phyloP scores from a whole-genome alignment of 2,797 vertebrate genomes.

The Synanceia verrucosa region DNA sequence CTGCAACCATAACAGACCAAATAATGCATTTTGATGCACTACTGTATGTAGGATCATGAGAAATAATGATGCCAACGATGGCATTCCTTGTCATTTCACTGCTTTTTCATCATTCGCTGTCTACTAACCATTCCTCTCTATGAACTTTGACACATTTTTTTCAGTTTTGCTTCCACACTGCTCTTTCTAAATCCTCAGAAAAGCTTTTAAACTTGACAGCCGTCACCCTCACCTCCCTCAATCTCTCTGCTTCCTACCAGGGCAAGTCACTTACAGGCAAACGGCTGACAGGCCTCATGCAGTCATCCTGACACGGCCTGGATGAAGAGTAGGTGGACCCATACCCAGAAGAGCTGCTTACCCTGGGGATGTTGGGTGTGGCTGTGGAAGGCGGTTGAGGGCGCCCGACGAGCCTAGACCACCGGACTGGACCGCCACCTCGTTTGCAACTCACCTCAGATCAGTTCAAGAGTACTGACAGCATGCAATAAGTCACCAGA shows the following conservation, averaged over 20 bases:
- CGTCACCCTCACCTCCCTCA: not conserved
- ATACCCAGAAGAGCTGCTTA: conserved; percentile 52
- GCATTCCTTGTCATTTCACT: not conserved
- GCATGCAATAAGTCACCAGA: conserved; percentile 78
- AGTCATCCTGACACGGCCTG: conserved; percentile 92
- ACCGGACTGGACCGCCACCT: conserved; percentile 35
- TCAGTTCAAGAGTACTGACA: conserved; percentile 51
- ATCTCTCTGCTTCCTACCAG: conserved; percentile 57
- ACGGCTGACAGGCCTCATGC: conserved; percentile 98
- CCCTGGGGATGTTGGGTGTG: conserved; percentile 41
- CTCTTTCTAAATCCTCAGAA: conserved; percentile 2
- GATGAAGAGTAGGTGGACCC: conserved; percentile 52
- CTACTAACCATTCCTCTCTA: not conserved
- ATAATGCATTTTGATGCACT: not conserved
- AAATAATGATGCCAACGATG: not conserved
- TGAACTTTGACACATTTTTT: not conserved
- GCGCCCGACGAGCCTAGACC: conserved; percentile 1
- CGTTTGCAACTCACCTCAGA: conserved; percentile 41
- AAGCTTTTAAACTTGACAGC: conserved; percentile 22
- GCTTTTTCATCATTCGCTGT: not conserved
- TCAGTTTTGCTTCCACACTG: not conserved
- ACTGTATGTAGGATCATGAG: not conserved
- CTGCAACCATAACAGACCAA: not conserved
- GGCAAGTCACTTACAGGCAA: conserved; percentile 97
- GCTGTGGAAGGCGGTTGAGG: conserved; percentile 35